Evolutionary conservation across 2,113 vertebrate species (phyloP), one percentile per base, ranked within the genome.

Genomic region (Calcarius ornatus): DNA sequence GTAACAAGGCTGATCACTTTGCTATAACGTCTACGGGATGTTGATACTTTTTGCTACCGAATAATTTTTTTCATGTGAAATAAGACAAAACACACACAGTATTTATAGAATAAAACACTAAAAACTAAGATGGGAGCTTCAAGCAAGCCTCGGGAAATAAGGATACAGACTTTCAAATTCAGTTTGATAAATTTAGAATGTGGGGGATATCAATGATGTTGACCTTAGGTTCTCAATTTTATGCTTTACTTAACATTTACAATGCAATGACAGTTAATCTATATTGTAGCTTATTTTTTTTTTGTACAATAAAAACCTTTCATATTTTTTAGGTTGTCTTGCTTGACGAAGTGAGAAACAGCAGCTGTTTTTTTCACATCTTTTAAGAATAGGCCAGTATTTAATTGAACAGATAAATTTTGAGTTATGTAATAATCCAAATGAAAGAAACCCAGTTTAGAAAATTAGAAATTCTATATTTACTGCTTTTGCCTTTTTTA

Each of bases 221-320:
- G 64, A 70, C 60, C 40, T 71, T 48, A 57, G 38, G 38, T 75
- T 84, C 76, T 81, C 86, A 86, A n/a, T 84, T 75, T 94, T 94
- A 68, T 93, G 43, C 33, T 92, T 96, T 92, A 19, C 72, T 94
- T 94, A 88, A 83, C 17, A 75, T 81, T 84, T 92, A 61, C 27
- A 88, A 20, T 11, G 1, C 72, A 68, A 9, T 53, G 48, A 68
- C 51, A 82, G 10, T 64, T 64, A 91, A 84, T 92, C 43, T 91
- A 88, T 91, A 79, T 48, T 43, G 33, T 21, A 84, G 75, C 70
- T 73, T 73, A 40, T 69, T n/a, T 56, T 56, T 56, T 56, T 88
- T 95, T 69, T 88, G 45, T 90, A 53, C 7, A 73, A 73, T 57
- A 77, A 83, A 93, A 76, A 5, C 6, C 2, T 7, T 56, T 40